phyloP scores from a whole-genome alignment of 2,113 vertebrate genomes.

The Thunnus thynnus region DNA sequence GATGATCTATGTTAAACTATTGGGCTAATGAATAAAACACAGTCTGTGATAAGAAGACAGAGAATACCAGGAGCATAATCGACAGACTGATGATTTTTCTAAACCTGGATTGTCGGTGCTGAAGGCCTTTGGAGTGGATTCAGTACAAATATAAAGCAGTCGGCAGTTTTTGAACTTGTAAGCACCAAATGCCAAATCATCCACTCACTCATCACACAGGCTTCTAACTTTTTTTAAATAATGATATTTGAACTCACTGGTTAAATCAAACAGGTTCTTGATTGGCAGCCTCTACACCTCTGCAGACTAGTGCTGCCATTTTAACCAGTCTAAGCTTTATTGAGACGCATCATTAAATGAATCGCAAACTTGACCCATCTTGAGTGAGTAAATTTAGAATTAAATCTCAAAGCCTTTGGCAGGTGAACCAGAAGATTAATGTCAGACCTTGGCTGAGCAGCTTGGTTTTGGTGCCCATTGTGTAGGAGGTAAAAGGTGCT shows the following conservation, averaged over 20 bases:
- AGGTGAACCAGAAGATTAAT: slow-evolving; percentile 44
- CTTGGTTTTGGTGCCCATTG: slow-evolving; percentile 33
- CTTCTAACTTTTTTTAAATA: background rate
- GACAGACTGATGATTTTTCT: background rate
- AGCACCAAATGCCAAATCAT: background rate
- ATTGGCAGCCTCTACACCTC: slow-evolving; percentile 8
- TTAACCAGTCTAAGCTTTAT: slow-evolving; percentile 27
- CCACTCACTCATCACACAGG: too few relatives aligned
- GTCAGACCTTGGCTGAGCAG: slow-evolving; percentile 50
- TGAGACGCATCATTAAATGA: too few relatives aligned
- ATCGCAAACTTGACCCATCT: too few relatives aligned
- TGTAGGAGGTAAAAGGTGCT: slow-evolving; percentile 45
- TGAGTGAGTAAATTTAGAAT: slow-evolving; percentile 41
- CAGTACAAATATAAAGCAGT: background rate
- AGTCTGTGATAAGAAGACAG: slow-evolving; percentile 1
- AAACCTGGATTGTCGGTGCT: background rate
- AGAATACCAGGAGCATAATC: background rate
- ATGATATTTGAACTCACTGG: background rate
- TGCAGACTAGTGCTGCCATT: background rate
- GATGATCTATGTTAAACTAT: background rate
- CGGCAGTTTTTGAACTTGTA: background rate
- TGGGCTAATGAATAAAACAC: slow-evolving; percentile 4
- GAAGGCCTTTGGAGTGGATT: background rate
- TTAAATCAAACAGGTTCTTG: background rate
- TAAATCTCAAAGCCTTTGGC: slow-evolving; percentile 36